Evolutionary conservation across 1,140 invertebrate genomes (phyloP).

Genomic region (Semibalanus balanoides): DNA sequence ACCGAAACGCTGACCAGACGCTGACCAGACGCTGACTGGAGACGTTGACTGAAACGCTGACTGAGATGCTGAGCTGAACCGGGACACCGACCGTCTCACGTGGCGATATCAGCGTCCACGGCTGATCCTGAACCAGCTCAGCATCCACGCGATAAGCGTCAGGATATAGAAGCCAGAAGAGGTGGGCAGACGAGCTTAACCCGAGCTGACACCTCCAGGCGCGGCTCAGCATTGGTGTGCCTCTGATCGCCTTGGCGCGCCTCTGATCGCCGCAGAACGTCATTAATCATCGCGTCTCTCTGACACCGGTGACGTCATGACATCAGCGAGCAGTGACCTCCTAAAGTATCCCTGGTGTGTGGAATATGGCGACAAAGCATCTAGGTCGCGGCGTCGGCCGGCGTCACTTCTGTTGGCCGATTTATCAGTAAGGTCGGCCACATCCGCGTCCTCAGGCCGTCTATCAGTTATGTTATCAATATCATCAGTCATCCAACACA

Average conservation of each 20-base stretch:
- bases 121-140: no score
- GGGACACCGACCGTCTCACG: no score
- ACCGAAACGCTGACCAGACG: no score
- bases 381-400: not conserved
- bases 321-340: no score
- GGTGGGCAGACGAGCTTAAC: not conserved
- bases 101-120: no score
- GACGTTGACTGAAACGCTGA: no score
- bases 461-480: not conserved
- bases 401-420: no score
- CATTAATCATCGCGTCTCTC: not conserved
- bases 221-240: not conserved
- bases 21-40: no score
- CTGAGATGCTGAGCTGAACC: no score
- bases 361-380: not conserved
- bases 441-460: not conserved
- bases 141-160: no score
- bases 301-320: not conserved
- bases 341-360: not conserved
- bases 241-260: no score
- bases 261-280: not conserved
- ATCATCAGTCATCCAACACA: not conserved
- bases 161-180: not conserved
- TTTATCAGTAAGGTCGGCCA: no score
- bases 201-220: not conserved